Base-by-base conservation (phyloP, 2,888 invertebrate genomes). In the Gandaritis pyraliata region DNA sequence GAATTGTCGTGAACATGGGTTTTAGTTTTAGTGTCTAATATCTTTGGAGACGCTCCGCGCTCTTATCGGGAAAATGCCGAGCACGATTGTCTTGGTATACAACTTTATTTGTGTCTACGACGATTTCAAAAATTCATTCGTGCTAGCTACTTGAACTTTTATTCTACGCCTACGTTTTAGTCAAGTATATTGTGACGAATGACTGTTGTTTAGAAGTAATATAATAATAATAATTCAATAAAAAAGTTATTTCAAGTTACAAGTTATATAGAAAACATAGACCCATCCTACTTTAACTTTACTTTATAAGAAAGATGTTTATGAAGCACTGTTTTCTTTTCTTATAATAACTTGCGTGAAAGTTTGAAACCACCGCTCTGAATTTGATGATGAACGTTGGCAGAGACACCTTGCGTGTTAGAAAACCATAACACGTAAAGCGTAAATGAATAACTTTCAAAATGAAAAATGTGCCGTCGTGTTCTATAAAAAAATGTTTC, bases 1-100 rank as follows among this genome's bases (percentile, higher is more conserved):
- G 81, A 81, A 83, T 81, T 68, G 78, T 77, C 76, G 82, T 72
- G 79, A 83, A 83, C 84, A 80, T 74, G 76, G 76, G 18, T 46
- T 46, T 54, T 54, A 46, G 74, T 75, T 81, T 77, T 75, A 77
- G 76, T 72, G 75, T 77, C 75, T 77, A 76, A 80, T 80, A 79
- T 78, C 72, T 75, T 64, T 58, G 63, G 68, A 70, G 66, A 68
- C 70, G 73, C 77, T 77, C 71, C 71, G 72, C 75, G 76, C 74
- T 76, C 76, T 70, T 82, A 81, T 79, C 75, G 75, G 16, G 75
- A 73, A 78, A 81, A 82, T 77, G 73, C 77, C 74, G 68, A 73
- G 72, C 70, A 62, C 69, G 65, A 72, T 70, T 66, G 71, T 70
- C 67, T 66, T 58, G 53, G 62, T 59, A 58, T 51, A 51, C 58